These are phyloP conservation scores for Podarcis raffonei DNA, from an alignment of 2,113 vertebrate genomes.

Conservation along the genomic window DNA sequence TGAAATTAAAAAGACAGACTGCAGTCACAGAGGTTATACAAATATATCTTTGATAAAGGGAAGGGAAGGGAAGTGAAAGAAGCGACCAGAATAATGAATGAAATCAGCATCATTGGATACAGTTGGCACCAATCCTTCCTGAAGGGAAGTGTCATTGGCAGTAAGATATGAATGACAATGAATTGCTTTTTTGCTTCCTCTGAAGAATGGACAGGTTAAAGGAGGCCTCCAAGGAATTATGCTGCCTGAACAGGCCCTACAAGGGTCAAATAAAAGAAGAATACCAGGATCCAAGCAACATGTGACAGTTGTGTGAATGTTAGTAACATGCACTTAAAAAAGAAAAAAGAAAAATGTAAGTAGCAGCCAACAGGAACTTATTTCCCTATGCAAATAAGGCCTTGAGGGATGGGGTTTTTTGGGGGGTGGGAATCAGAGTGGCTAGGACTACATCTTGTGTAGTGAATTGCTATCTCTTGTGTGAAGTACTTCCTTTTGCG, in stretches of 20 bases:
- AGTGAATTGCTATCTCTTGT: neutral
- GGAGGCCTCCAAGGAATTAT: neutral
- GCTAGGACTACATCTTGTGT: neutral
- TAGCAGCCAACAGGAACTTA: neutral
- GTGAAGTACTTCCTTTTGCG: too few relatives aligned
- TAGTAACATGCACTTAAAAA: neutral
- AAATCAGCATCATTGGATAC: neutral
- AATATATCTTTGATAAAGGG: constrained; percentile 1
- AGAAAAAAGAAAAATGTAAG: neutral
- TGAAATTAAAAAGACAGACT: neutral
- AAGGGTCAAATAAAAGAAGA: neutral
- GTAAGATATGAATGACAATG: neutral
- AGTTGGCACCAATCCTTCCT: neutral
- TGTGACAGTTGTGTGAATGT: neutral
- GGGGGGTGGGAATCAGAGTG: neutral
- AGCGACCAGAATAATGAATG: neutral
- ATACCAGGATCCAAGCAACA: neutral
- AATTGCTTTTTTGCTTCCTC: neutral
- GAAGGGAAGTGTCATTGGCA: neutral
- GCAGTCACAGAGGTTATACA: neutral
- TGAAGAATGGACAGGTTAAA: neutral
- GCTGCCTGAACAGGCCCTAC: neutral
- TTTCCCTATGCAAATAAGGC: neutral
- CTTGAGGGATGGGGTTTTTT: neutral
- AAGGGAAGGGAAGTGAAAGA: neutral